Base-by-base conservation (phyloP, 2,797 vertebrate species). In the Macropus fuliginosus region DNA sequence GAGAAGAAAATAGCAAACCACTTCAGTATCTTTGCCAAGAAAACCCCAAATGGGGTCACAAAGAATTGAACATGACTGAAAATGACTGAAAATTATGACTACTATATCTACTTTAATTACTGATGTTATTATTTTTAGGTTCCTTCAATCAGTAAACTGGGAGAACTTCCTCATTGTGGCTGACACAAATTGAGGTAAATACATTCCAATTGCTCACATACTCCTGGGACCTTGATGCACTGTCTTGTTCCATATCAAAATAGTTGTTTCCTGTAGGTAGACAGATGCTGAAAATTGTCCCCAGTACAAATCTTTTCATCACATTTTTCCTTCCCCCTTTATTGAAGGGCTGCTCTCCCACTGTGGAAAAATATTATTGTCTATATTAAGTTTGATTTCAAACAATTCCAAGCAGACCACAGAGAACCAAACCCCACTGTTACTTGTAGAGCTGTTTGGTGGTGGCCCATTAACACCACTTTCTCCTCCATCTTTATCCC, bases 341-440 rank as follows among this genome's bases (percentile, higher is more conserved):
- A 95, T 94, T 96, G 57, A 96, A 98, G 81, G 56, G 96, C 55
- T 97, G 91, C 54, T 96, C 95, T 92, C 91, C 81, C 9, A 91
- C 54, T 50, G 96, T 93, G 34, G 95, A 97, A 66, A 96, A 29
- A 46, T 1, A 14, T 40, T 93, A 81, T 55, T 95, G 29, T 95
- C 94, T 96, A 87, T 94, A 96, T 94, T 97, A 97, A 98, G 55
- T 57, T 96, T 92, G 96, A 62, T 94, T 97, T 97, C 95, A 55
- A 97, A 98, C 40, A 96, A 95, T 56, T 96, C 50, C 87, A 91
- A 46, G 34, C 54, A 13, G 2, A 54, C 91, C 56, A 29, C 16
- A 56, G 56, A 55, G 5, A 57, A 34, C 66, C 55, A 91, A 0
- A 3, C 11, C 28, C 13, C 18, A 90, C 28, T 6, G 8, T 56